Evolutionary conservation across 2,888 invertebrate genomes (phyloP), one percentile per base, ranked within the genome.

Genomic region (Seladonia tumulorum): DNA sequence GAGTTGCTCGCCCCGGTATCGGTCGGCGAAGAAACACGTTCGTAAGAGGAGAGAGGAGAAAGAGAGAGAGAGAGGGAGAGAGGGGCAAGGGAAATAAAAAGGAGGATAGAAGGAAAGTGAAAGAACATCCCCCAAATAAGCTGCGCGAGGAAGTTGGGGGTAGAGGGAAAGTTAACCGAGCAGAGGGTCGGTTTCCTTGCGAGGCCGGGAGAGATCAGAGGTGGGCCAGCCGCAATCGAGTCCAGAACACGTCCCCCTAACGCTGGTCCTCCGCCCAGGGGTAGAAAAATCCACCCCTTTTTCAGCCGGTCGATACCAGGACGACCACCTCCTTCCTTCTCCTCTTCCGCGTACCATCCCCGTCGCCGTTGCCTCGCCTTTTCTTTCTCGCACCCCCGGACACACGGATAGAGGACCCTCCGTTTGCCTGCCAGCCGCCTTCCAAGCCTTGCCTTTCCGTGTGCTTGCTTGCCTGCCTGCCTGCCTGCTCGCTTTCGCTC

Each of bases 201-300:
- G 73, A 57, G 73, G 80, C 63, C 63, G 66, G 22, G 53, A 53
- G 76, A 86, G 81, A 86, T 90, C 84, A 88, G 83, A 88, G 90
- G 85, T 90, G 90, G 91, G 86, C 91, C 88, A 87, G 85, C 77
- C 81, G 87, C 87, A 80, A 89, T 85, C 80, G 86, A 86, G 89
- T 91, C 86, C 91, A 87, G 90, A 88, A 91, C 91, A 87, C 87
- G 87, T 89, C 87, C 89, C 87, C 87, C 88, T 29, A 78, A 79
- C 82, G 82, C 83, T 78, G 87, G 87, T 90, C 91, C 90, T 91
- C 90, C 91, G 90, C 90, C 90, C 90, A 91, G 90, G 88, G 87
- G 83, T 89, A 92, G 93, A 94, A 94, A 94, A 94, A 94, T 94
- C 93, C 94, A 94, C 94, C 94, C 94, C 93, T 91, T 94, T 93